Percentiles rank a stretch among this genome's conserved stretches.
Evolutionary conservation across 2,888 invertebrate genomes (phyloP).

Genomic region (Drosophila nr. perissopoda): DNA sequence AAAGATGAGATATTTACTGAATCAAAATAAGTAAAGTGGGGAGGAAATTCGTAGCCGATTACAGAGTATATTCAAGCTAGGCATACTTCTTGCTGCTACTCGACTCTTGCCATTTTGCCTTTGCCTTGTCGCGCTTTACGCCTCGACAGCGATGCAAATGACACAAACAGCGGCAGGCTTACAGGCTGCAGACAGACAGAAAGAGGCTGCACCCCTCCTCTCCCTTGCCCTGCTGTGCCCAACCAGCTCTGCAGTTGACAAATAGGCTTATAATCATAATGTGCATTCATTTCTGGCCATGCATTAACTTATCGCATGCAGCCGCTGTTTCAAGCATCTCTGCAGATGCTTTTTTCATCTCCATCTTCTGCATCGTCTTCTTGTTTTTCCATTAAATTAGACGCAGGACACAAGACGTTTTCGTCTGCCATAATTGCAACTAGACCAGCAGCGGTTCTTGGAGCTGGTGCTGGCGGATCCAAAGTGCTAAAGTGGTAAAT

Average conservation of each 20-base stretch:
- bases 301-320: conserved; percentile 45
- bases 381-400: conserved; percentile 76
- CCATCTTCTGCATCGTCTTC: neutral
- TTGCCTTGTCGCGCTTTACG: conserved; percentile 62
- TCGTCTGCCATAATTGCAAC: conserved; percentile 58
- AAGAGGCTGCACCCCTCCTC: neutral
- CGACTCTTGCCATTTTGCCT: conserved; percentile 1
- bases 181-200: neutral
- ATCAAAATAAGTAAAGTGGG: neutral
- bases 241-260: conserved; percentile 48
- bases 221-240: neutral
- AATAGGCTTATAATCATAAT: conserved; percentile 75
- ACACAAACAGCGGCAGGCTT: conserved; percentile 66
- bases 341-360: conserved; percentile 30
- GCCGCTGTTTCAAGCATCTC: conserved; percentile 40
- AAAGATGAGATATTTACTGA: neutral
- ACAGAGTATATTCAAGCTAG: neutral
- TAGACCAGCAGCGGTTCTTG: conserved; percentile 2
- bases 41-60: neutral
- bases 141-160: conserved; percentile 59
- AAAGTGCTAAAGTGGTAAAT: conserved; percentile 79
- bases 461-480: conserved; percentile 23
- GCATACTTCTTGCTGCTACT: neutral
- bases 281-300: conserved; percentile 63
- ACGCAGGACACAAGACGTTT: conserved; percentile 63